Percentiles rank a stretch among this genome's conserved stretches.
Conservation (phyloP, 2,888 invertebrate genomes). For the Synanthedon tipuliformis region DNA sequence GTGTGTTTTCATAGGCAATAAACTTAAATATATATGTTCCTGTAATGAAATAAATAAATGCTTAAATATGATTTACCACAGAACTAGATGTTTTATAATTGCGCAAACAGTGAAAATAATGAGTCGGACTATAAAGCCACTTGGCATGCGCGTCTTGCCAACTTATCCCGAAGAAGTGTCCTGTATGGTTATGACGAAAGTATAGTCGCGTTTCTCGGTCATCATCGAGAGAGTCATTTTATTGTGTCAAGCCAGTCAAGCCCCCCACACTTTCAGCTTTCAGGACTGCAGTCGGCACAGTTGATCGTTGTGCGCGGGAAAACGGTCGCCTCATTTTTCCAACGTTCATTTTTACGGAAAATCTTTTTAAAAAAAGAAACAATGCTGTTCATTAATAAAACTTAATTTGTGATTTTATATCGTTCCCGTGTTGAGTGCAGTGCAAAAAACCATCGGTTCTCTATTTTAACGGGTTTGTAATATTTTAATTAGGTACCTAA, state of each 20-base stretch:
- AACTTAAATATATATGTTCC: too few species aligned
- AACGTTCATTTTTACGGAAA: too few species aligned
- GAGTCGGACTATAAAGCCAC: slow-evolving; percentile 14
- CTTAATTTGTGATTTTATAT: too few species aligned
- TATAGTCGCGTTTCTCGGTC: slow-evolving; percentile 23
- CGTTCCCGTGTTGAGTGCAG: too few species aligned
- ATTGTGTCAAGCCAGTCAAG: slow-evolving; percentile 56
- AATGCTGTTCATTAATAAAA: too few species aligned
- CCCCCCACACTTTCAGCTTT: not conserved
- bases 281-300: slow-evolving; percentile 18
- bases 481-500: too few species aligned
- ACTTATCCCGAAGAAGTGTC: slow-evolving; percentile 37
- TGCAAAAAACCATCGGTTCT: too few species aligned
- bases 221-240: slow-evolving; percentile 45
- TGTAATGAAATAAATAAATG: too few species aligned
- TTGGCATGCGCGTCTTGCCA: slow-evolving; percentile 41
- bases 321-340: slow-evolving; percentile 21
- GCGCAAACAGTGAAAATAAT: not conserved
- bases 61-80: too few species aligned
- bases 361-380: too few species aligned
- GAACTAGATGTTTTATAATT: not conserved
- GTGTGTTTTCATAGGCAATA: too few species aligned
- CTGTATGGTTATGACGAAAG: slow-evolving; percentile 44
- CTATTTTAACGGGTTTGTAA: too few species aligned
- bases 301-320: slow-evolving; percentile 38